These are phyloP conservation scores for Macropodus opercularis DNA, from an alignment of 2,797 vertebrate species.

Conservation along the genomic window DNA sequence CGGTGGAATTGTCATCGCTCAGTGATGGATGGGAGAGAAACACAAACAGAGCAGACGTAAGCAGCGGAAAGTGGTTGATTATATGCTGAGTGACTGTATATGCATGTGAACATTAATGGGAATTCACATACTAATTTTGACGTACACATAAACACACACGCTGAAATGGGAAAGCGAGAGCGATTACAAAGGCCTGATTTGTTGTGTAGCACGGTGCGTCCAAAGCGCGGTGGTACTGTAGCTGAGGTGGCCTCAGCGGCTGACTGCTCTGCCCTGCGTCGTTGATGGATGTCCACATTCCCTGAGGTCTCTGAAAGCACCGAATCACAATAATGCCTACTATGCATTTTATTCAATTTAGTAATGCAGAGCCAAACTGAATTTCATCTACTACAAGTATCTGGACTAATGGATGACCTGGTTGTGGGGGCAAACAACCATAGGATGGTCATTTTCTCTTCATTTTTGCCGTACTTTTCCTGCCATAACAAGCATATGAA, in stretches of 20 bases:
- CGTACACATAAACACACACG: not conserved
- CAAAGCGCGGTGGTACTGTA: no score
- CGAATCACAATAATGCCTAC: no score
- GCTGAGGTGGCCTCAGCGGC: no score
- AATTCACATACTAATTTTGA: not conserved
- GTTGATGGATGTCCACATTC: no score
- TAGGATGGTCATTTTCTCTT: no score
- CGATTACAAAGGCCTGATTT: not conserved
- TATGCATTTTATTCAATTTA: not conserved
- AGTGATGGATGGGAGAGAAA: constrained; percentile 32
- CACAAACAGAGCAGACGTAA: constrained; percentile 2
- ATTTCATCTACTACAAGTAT: not conserved
- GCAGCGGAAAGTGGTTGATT: constrained; percentile 9
- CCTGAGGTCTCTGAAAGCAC: no score
- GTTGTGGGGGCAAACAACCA: no score
- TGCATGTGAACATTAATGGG: constrained; percentile 5
- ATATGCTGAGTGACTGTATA: not conserved
- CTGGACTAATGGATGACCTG: no score
- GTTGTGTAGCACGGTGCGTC: not conserved
- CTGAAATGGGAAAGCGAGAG: no score
- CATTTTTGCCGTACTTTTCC: no score
- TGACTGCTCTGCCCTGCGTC: no score
- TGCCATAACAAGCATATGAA: not conserved
- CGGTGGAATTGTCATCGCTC: constrained; percentile 46
- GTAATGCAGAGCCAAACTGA: not conserved